Base-by-base conservation (phyloP, 2,888 invertebrate species). In the Thecophora atra region DNA sequence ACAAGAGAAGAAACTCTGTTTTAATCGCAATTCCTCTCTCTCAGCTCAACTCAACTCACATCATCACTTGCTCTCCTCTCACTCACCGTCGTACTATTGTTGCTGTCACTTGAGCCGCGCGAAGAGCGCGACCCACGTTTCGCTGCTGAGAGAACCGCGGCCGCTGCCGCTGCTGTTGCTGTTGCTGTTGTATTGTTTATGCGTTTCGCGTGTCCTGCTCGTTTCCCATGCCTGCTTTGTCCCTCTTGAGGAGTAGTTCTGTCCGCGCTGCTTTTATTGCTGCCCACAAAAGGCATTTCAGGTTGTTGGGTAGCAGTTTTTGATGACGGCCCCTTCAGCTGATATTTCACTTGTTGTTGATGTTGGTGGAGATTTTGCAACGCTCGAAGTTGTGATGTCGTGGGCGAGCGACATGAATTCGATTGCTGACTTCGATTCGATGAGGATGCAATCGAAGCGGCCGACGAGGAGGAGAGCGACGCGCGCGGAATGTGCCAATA, bases 401-500 rank as follows among this genome's bases (percentile, higher is more conserved):
- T 81, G 58, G 84, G 81, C 64, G 80, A 8, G 6, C 7, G 81
- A 78, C 80, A 83, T 72, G 82, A 83, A 56, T 81, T 76, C 51
- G 84, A 84, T 78, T 83, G 83, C 75, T 81, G 77, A 73, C 80
- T 81, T 73, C 76, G 73, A 71, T 79, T 81, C 70, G 84, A 82
- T 68, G 82, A 84, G 68, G 80, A 81, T 60, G 82, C 83, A 74
- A 81, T 82, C 47, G 82, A 83, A 68, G 82, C 81, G 44, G 81
- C 78, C 70, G 83, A 80, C 77, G 80, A 78, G 63, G 83, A 83
- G 77, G 88, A 88, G 79, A 94, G 89, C 83, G 94, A 93, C 82
- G 94, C 94, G 88, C 94, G 90, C 80, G 94, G 94, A 86, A 94
- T 94, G 87, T 94, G 94, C 94, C 94, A 94, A 86, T 90, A 83